Percentiles rank a stretch among this genome's conserved stretches.
Conservation (phyloP, 1,140 invertebrate species). For the Drosophila athabasca region DNA sequence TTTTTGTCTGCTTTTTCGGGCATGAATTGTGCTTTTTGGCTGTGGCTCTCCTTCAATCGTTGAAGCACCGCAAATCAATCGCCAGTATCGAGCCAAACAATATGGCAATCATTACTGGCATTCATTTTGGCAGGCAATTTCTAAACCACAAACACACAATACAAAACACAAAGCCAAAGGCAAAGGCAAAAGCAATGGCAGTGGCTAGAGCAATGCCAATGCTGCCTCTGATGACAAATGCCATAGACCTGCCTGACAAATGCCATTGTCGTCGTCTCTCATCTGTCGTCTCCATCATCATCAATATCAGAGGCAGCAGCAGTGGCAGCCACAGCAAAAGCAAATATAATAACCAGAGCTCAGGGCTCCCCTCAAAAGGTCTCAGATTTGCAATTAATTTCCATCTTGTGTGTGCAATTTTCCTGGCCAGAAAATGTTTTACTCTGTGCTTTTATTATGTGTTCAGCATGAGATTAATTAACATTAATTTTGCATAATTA, state of each 20-base stretch:
- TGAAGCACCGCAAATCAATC: constrained; percentile 40
- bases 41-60: background rate
- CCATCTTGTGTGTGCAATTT: constrained; percentile 54
- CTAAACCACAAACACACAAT: no score
- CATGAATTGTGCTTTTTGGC: constrained; percentile 8
- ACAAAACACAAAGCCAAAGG: constrained; percentile 28
- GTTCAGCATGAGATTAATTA: constrained; percentile 71
- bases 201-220: background rate
- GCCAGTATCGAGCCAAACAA: constrained; percentile 4
- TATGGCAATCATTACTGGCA: no score
- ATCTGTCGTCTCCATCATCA: constrained; percentile 44
- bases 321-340: constrained; percentile 3
- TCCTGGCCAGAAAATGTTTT: constrained; percentile 33
- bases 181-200: constrained; percentile 1
- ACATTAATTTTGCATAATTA: constrained; percentile 82
- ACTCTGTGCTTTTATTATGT: constrained; percentile 52
- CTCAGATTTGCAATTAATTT: constrained; percentile 69
- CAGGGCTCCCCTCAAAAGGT: background rate
- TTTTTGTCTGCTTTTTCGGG: constrained; percentile 3
- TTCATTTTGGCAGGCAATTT: no score
- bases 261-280: constrained; percentile 41
- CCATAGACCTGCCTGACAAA: constrained; percentile 38
- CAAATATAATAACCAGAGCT: constrained; percentile 11
- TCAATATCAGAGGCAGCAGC: constrained; percentile 25
- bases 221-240: constrained; percentile 55